Evolutionary conservation across 2,888 invertebrate species (phyloP), one percentile per base, ranked within the genome.

Genomic region (Watsonalla cultraria): DNA sequence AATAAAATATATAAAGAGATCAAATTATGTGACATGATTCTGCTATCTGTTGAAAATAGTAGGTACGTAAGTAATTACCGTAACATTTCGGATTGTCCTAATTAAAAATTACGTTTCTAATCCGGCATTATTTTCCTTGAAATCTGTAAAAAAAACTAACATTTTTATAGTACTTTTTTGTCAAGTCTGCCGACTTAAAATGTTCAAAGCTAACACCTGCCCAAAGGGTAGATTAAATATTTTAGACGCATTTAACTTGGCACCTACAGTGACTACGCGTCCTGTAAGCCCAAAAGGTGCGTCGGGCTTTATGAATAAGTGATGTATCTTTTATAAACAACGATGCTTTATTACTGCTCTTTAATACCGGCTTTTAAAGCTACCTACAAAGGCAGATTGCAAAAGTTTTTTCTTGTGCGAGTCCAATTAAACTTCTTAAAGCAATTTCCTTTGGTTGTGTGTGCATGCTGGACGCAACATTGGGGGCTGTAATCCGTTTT

Each of bases 361-460:
- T 85, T 81, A 81, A 84, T 83, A 80, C 80, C 72, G 59, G 68
- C 71, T 74, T 80, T 81, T 78, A 78, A 81, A 81, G 79, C 78
- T 74, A 80, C 81, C 82, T 77, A 85, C 82, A 86, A 85, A 83
- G 80, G 86, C 80, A 86, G 84, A 87, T 88, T 88, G 87, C 85
- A 86, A 88, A 88, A 88, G 82, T 86, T 88, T 84, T 87, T 86
- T 86, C 86, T 87, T 86, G 76, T 74, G 75, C 74, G 79, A 80
- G 72, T 84, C 84, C 85, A 88, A 87, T 88, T 87, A 87, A 86
- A 88, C 72, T 89, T 87, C 87, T 86, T 87, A 82, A 85, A 84
- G 84, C 82, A 84, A 86, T 87, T 87, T 87, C 83, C 84, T 72
- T 67, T 57, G 68, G 67, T 60, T 69, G 71, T 76, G 77, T 81